phyloP scores from a whole-genome alignment of 2,888 invertebrate species.

The Cantharis nigra region DNA sequence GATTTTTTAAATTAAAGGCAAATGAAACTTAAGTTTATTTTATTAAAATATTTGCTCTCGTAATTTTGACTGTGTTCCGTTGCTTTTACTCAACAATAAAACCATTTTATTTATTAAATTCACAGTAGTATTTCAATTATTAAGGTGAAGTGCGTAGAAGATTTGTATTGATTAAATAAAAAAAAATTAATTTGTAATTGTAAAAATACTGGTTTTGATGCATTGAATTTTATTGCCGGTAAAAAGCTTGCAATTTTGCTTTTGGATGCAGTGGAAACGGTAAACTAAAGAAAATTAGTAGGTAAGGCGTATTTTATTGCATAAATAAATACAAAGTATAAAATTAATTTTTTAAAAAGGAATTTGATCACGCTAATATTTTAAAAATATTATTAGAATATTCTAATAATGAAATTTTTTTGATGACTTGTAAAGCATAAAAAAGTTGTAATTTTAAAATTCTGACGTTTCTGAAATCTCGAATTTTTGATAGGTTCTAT shows the following conservation, averaged over 20 bases:
- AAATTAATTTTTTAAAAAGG: neutral
- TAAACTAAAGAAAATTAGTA: neutral
- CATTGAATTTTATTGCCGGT: neutral
- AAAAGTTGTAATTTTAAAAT: neutral
- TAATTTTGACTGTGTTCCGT: too few relatives aligned
- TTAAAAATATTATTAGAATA: constrained; percentile 2
- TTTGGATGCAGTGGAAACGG: neutral
- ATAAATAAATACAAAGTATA: neutral
- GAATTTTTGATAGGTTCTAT: constrained; percentile 1
- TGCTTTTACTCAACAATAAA: too few relatives aligned
- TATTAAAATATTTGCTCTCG: too few relatives aligned
- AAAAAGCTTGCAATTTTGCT: neutral
- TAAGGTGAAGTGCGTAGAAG: too few relatives aligned
- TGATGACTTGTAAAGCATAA: neutral
- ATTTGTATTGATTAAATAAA: too few relatives aligned
- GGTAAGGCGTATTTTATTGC: neutral
- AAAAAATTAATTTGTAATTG: too few relatives aligned
- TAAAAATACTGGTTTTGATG: neutral
- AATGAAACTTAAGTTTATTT: too few relatives aligned
- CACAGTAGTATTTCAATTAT: too few relatives aligned
- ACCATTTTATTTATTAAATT: too few relatives aligned
- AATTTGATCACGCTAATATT: constrained; percentile 1
- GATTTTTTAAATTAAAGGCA: too few relatives aligned
- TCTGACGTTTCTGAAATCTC: neutral
- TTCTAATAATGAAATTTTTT: neutral